Percentiles rank a stretch among this genome's conserved stretches.
Evolutionary conservation across 2,888 invertebrate genomes (phyloP).

Genomic region (Ophioninae sp.): DNA sequence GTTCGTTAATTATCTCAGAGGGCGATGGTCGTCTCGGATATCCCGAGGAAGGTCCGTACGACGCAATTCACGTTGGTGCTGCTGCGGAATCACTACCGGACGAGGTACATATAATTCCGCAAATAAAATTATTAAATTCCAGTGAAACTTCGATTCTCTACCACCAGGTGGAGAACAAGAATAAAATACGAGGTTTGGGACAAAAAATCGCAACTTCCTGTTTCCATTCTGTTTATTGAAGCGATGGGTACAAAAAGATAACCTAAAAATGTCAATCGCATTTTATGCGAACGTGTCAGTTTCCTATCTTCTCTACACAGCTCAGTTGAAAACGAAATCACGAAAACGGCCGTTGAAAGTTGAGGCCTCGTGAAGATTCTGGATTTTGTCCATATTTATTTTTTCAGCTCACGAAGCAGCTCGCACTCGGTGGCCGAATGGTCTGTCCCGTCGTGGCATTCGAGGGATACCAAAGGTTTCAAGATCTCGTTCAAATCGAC

Average conservation of each 20-base stretch:
- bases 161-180: too few relatives aligned
- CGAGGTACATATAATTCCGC: conserved; percentile 81
- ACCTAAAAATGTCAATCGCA: not conserved
- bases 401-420: conserved; percentile 89
- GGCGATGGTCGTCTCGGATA: conserved; percentile 95
- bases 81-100: conserved; percentile 91
- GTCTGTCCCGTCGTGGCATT: conserved; percentile 95
- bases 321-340: not conserved
- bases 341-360: not conserved
- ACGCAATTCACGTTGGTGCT: conserved; percentile 97
- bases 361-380: not conserved
- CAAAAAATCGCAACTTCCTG: too few relatives aligned
- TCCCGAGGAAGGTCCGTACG: conserved; percentile 89
- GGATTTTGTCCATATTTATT: conserved; percentile 58
- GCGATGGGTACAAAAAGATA: too few relatives aligned
- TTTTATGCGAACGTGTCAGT: not conserved
- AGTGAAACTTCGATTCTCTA: not conserved
- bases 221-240: too few relatives aligned
- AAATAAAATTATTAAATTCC: not conserved
- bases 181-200: too few relatives aligned
- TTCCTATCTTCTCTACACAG: not conserved
- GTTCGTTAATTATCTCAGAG: conserved; percentile 81
- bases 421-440: conserved; percentile 95
- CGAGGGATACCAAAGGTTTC: conserved; percentile 88
- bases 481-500: conserved; percentile 87